Percentiles rank a stretch among this genome's conserved stretches.
Evolutionary conservation across 2,797 vertebrate species (phyloP).

Genomic region (Poecilia velifera): DNA sequence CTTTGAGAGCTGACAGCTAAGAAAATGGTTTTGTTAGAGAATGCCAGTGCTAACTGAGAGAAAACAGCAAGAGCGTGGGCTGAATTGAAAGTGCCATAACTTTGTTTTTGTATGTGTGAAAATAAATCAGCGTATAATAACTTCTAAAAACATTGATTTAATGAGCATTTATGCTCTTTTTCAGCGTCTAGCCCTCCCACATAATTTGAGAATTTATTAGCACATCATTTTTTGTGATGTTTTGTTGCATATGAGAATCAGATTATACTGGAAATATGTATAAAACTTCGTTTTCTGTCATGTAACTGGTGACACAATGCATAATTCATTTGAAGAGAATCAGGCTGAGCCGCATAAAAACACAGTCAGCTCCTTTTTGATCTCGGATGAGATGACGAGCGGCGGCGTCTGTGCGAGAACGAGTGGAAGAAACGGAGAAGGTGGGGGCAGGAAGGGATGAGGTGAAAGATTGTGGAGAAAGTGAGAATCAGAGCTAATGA

Average conservation of each 20-base stretch:
- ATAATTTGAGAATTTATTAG: slow-evolving; percentile 9
- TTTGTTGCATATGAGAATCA: slow-evolving; percentile 19
- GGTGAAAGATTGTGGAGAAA: slow-evolving; percentile 59
- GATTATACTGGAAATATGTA: slow-evolving; percentile 40
- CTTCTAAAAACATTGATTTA: slow-evolving; percentile 1
- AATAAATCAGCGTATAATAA: neutral
- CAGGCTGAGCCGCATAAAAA: slow-evolving; percentile 40
- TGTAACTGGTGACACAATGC: slow-evolving; percentile 47
- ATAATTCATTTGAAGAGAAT: slow-evolving; percentile 66
- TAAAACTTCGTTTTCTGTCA: slow-evolving; percentile 44
- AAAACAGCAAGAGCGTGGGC: slow-evolving; percentile 13
- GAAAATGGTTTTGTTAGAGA: slow-evolving; percentile 28
- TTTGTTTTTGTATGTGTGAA: neutral
- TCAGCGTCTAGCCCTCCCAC: neutral
- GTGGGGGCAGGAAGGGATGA: slow-evolving; percentile 51
- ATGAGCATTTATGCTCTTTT: neutral
- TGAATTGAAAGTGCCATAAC: slow-evolving; percentile 18
- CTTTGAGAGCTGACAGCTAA: slow-evolving; percentile 10
- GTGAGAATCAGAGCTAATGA: slow-evolving; percentile 67
- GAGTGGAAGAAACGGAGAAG: slow-evolving; percentile 43
- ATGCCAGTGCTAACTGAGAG: neutral
- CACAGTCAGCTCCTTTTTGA: slow-evolving; percentile 48
- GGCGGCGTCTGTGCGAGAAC: slow-evolving; percentile 34
- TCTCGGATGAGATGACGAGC: slow-evolving; percentile 44
- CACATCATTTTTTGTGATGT: slow-evolving; percentile 7